Conservation (phyloP, 2,888 invertebrate species). For the Anthrax anthrax region DNA sequence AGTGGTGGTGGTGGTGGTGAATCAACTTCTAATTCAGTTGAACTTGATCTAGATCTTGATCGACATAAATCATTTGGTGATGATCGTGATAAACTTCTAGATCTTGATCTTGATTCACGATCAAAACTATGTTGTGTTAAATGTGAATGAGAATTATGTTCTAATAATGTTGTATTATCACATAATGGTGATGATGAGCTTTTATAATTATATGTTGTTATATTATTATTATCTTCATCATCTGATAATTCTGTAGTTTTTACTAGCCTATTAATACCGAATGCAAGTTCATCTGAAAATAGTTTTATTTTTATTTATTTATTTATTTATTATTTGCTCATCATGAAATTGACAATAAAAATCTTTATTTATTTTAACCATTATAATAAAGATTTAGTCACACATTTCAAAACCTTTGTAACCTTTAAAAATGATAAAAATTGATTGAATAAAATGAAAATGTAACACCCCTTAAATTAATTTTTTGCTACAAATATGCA, state of each 20-base stretch:
- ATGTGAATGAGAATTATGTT: slow-evolving; percentile 22
- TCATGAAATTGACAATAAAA: too few relatives aligned
- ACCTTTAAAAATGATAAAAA: too few relatives aligned
- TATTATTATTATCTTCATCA: slow-evolving; percentile 43
- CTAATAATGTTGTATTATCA: slow-evolving; percentile 10
- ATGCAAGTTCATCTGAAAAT: slow-evolving; percentile 59
- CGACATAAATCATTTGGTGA: slow-evolving; percentile 18
- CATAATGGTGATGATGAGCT: slow-evolving; percentile 16
- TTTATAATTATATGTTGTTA: slow-evolving; percentile 33
- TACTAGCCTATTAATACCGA: slow-evolving; percentile 69
- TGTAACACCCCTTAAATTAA: slow-evolving; percentile 16
- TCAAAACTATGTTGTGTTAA: slow-evolving; percentile 11
- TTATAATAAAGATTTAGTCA: too few relatives aligned
- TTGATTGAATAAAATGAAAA: too few relatives aligned
- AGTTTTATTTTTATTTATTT: too few relatives aligned
- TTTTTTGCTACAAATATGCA: slow-evolving; percentile 16
- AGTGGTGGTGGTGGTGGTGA: slow-evolving; percentile 46
- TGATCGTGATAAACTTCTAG: slow-evolving; percentile 26
- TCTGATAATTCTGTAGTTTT: slow-evolving; percentile 42
- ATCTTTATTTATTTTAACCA: too few relatives aligned
- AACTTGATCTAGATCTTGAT: slow-evolving; percentile 41
- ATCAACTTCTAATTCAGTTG: slow-evolving; percentile 62
- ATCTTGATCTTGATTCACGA: slow-evolving; percentile 27
- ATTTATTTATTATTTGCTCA: too few relatives aligned
- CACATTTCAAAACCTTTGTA: too few relatives aligned